Evolutionary conservation across 2,113 vertebrate species (phyloP), one percentile per base, ranked within the genome.

Genomic region (Procapra przewalskii): DNA sequence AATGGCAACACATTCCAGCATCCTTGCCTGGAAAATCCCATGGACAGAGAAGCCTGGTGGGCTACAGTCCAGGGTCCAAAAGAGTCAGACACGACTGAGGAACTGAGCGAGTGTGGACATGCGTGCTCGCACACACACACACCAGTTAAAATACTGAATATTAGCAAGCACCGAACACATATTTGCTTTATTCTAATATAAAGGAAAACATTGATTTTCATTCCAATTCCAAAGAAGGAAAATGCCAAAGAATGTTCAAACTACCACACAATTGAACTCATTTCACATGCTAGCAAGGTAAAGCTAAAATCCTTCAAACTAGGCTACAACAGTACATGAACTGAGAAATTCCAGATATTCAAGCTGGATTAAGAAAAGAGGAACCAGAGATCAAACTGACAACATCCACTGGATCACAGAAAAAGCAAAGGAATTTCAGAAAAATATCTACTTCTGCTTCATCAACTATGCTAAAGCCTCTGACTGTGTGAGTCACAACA

Each of bases 101-200:
- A 14, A 27, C 71, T 40, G 67, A 75, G 36, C 10, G 21, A 11
- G 67, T 40, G 3, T 71, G 19, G 9, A 19, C 2, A 1, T 1
- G 2, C 2, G 1, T 10, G 16, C 62, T 8, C 3, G 1, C 1
- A 15, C 16, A 11, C 33, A 21, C 36, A 40, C 36, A 75, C 36
- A 13, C 36, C 71, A 43, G 71, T 77, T 40, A 77, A 25, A 67
- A 67, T 19, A 71, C n/a, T 71, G n/a, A 71, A 21, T 36, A 23
- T 40, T 40, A 40, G n/a, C 67, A 71, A 71, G 4, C n/a, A 40
- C n/a, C 5, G 0, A 36, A 36, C n/a, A 71, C n/a, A 12, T 12
- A 40, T 19, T 71, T 40, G 5, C 17, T 71, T 71, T 71, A 71
- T 40, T 71, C 67, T 71, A 71, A 71, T 12, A 23, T 36, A 71